These are phyloP conservation scores for Drosophila koepferae DNA, from an alignment of 2,888 invertebrate genomes.

Conservation along the genomic window DNA sequence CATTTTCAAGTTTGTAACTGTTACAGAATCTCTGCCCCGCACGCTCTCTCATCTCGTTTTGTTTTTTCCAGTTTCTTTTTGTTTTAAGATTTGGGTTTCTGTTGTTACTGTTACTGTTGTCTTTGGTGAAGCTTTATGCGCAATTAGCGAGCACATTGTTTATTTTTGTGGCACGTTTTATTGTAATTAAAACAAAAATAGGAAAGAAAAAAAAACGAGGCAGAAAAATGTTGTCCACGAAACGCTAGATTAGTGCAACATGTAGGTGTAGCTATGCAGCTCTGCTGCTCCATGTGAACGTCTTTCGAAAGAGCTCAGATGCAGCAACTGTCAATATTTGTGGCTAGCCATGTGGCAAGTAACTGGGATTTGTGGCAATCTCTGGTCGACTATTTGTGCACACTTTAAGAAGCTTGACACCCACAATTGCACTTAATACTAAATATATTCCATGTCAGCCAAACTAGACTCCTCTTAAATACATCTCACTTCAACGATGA, in stretches of 20 bases:
- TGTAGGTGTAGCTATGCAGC: slow-evolving; percentile 40
- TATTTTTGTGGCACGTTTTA: slow-evolving; percentile 74
- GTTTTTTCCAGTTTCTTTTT: slow-evolving; percentile 43
- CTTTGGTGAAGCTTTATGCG: slow-evolving; percentile 60
- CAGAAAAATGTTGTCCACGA: slow-evolving; percentile 40
- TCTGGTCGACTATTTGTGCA: neutral
- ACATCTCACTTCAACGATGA: slow-evolving; percentile 26
- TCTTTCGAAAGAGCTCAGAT: slow-evolving; percentile 30
- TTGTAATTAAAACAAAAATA: slow-evolving; percentile 67
- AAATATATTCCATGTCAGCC: slow-evolving; percentile 16
- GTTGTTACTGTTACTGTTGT: slow-evolving; percentile 13
- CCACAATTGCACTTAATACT: slow-evolving; percentile 14
- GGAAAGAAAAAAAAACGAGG: neutral
- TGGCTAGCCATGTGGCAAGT: slow-evolving; percentile 33
- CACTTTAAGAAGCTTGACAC: slow-evolving; percentile 19
- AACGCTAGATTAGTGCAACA: slow-evolving; percentile 32
- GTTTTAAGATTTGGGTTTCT: slow-evolving; percentile 21
- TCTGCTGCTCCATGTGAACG: neutral
- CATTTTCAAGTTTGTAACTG: slow-evolving; percentile 63
- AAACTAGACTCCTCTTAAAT: slow-evolving; percentile 14
- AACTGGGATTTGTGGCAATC: slow-evolving; percentile 26
- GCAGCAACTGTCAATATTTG: slow-evolving; percentile 57
- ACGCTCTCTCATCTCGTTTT: slow-evolving; percentile 16
- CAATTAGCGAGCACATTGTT: slow-evolving; percentile 76
- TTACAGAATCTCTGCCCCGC: slow-evolving; percentile 43